Evolutionary conservation across 1,140 invertebrate genomes (phyloP).

Genomic region (Drosophila parvula): DNA sequence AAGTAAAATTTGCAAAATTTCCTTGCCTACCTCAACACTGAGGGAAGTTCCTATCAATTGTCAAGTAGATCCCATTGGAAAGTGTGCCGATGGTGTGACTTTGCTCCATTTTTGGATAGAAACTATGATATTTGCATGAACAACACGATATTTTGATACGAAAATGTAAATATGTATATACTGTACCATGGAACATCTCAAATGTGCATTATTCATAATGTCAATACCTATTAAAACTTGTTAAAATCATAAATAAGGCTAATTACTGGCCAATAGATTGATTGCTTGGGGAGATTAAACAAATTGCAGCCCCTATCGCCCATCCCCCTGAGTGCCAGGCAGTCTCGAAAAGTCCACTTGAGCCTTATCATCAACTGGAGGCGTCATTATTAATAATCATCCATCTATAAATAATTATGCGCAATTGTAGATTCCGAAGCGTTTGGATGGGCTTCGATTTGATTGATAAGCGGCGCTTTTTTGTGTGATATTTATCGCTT

Average conservation of each 20-base stretch:
- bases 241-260: neutral
- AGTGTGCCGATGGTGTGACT: neutral
- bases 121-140: no score
- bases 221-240: neutral
- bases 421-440: slow-evolving; percentile 28
- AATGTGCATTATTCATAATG: neutral
- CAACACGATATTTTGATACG: no score
- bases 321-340: slow-evolving; percentile 19
- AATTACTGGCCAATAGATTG: neutral
- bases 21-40: neutral
- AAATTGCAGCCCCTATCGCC: neutral
- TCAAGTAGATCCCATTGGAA: neutral
- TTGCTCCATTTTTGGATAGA: no score
- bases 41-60: neutral
- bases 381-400: slow-evolving; percentile 49
- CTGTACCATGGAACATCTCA: no score
- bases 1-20: neutral
- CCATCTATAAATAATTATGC: slow-evolving; percentile 49
- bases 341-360: slow-evolving; percentile 29
- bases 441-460: slow-evolving; percentile 30
- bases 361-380: slow-evolving; percentile 20
- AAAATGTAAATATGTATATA: neutral
- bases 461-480: slow-evolving; percentile 53
- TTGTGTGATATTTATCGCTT: slow-evolving; percentile 19
- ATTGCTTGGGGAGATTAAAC: slow-evolving; percentile 7